These are phyloP conservation scores for Corythornis madagascariensis DNA, from an alignment of 2,113 vertebrate genomes.

Conservation along the genomic window DNA sequence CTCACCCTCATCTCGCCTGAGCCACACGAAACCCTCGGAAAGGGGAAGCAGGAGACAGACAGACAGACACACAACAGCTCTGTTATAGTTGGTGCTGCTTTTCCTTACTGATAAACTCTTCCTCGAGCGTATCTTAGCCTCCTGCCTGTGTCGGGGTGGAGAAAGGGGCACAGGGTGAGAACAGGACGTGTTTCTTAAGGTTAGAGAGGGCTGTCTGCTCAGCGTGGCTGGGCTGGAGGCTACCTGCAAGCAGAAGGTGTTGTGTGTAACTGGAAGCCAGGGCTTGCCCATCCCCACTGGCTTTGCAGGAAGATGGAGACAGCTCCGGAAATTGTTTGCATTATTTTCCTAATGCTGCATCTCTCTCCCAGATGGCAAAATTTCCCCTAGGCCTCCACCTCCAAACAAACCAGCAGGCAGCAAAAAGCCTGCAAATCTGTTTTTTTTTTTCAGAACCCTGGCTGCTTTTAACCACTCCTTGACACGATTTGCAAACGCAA, in stretches of 20 bases:
- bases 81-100: neutral
- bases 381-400: neutral
- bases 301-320: neutral
- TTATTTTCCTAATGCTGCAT: neutral
- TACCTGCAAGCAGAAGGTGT: neutral
- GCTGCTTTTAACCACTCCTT: neutral
- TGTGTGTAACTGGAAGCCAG: neutral
- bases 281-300: neutral
- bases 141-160: neutral
- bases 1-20: accelerated
- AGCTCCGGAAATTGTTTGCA: neutral
- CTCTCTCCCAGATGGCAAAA: neutral
- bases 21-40: neutral
- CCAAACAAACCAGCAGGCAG: neutral
- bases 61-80: neutral
- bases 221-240: neutral
- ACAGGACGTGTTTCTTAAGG: neutral
- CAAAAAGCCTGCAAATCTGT: neutral
- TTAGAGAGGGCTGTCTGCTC: neutral
- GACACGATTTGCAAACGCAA: neutral
- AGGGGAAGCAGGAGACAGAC: neutral
- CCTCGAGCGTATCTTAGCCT: neutral
- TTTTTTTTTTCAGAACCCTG: neutral
- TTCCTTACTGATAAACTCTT: neutral
- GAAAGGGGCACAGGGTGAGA: neutral